Conservation (phyloP, 2,113 vertebrate species). For the Aleadryas rufinucha region DNA sequence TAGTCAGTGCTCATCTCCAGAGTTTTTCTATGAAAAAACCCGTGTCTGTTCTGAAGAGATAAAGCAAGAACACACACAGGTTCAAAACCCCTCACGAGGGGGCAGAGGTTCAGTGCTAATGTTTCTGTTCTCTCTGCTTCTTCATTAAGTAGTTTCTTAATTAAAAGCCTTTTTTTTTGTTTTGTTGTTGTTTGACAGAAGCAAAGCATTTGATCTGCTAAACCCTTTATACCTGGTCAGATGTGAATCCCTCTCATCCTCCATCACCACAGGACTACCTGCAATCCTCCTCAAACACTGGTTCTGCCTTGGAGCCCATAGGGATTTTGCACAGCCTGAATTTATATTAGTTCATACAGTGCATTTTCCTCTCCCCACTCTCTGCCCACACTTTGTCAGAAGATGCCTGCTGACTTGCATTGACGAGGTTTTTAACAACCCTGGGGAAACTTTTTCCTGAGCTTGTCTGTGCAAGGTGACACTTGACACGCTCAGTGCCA, state of each 20-base stretch:
- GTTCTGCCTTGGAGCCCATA: background rate
- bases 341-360: background rate
- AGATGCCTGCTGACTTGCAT: background rate
- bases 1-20: background rate
- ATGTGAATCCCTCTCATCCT: background rate
- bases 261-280: background rate
- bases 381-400: background rate
- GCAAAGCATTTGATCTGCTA: constrained; percentile 7
- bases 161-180: background rate
- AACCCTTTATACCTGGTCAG: constrained; percentile 3
- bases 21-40: background rate
- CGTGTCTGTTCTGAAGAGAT: background rate
- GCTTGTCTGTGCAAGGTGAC: background rate
- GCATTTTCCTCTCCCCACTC: background rate
- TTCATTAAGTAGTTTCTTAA: constrained; percentile 31
- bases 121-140: background rate
- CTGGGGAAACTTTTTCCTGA: background rate
- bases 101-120: background rate
- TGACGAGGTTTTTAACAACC: background rate
- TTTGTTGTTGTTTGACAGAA: background rate
- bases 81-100: background rate
- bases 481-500: background rate
- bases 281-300: background rate
- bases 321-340: background rate
- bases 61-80: constrained; percentile 3